Base-by-base conservation (phyloP, 2,888 invertebrate genomes). In the Tetrapedia diversipes region DNA sequence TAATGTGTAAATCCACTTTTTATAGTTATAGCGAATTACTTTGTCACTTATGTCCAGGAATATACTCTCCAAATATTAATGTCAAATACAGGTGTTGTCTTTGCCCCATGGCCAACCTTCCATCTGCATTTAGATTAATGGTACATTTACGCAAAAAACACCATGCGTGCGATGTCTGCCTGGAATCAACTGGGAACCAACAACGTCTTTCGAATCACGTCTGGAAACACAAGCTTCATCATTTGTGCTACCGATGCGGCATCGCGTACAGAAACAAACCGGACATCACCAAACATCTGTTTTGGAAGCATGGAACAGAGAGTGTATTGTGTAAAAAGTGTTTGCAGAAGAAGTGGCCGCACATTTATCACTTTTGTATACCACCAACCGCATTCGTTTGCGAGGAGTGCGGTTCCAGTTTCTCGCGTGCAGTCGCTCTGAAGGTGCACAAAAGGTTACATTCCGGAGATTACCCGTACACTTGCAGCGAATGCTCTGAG, bases 241-340 rank as follows among this genome's bases (percentile, higher is more conserved):
- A 97, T 92, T 92, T 97, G 68, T 97, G 97, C 89, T 97, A 97
- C 90, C 94, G 97, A 29, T 97, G 97, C 90, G 96, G 96, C 39
- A 96, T 97, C 79, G 95, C 97, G 0, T 97, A 97, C 90, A 94
- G 97, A 82, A 97, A 97, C 91, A 97, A 97, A 90, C 95, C 95
- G 66, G 97, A 97, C 88, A 97, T 97, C 73, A 96, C 96, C 19
- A 96, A 97, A 89, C 97, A 98, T 92, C 92, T 97, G 68, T 97
- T 97, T 90, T 97, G 97, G 97, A 98, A 97, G 91, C 97, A 98
- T 91, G 97, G 97, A 27, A 97, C 97, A 2, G 97, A 97, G 89
- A 97, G 97, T 92, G 95, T 96, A 2, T 92, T 95, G 41, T 97
- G 97, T 89, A 97, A 97, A 90, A 95, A 94, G 87, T 97, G 97